These are phyloP conservation scores for Antitype chi DNA, from an alignment of 2,888 invertebrate genomes.

Conservation along the genomic window DNA sequence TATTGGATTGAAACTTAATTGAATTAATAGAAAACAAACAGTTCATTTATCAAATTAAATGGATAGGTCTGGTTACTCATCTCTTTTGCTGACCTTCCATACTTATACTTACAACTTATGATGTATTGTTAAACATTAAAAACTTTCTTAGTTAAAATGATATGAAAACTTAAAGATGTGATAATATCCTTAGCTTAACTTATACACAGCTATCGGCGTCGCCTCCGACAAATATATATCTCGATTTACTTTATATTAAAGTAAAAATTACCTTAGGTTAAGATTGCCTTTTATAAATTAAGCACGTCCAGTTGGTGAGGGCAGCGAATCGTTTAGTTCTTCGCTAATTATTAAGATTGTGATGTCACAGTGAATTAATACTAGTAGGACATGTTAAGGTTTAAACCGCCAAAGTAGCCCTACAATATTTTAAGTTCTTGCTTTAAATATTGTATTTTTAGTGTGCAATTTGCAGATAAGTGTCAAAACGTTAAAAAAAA, in stretches of 20 bases:
- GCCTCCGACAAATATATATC: conserved; percentile 57
- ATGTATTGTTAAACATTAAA: background rate
- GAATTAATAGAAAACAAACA: no score
- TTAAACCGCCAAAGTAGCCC: no score
- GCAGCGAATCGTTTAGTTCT: conserved; percentile 78
- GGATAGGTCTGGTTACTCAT: no score
- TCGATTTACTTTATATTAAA: conserved; percentile 84
- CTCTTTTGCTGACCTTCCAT: no score
- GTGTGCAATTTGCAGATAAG: no score
- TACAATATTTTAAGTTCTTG: no score
- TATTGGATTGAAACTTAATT: no score
- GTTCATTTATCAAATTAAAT: no score
- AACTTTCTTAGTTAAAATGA: background rate
- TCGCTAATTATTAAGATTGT: conserved; percentile 68
- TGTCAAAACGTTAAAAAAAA: no score
- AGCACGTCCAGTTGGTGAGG: conserved; percentile 82
- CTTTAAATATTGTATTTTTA: no score
- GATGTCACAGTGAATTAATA: conserved; percentile 39
- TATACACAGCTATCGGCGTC: conserved; percentile 49
- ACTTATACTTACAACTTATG: background rate
- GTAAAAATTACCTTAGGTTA: conserved; percentile 79
- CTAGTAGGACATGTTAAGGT: background rate
- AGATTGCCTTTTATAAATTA: conserved; percentile 80
- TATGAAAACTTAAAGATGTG: background rate
- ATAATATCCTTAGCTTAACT: conserved; percentile 55